phyloP scores from a whole-genome alignment of 2,888 invertebrate species.

The Rosalia funebris region DNA sequence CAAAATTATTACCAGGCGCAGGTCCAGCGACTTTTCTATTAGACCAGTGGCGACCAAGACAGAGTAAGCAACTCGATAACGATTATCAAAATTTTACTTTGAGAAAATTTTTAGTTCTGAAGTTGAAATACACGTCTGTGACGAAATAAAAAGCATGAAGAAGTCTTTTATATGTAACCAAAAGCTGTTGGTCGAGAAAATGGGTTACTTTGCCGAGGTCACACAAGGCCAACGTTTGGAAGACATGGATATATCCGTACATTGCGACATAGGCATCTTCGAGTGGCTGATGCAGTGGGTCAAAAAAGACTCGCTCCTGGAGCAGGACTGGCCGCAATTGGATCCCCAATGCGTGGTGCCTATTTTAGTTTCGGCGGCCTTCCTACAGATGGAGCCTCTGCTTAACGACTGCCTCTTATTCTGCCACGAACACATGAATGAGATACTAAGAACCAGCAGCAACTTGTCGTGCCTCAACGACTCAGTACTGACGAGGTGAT shows the following conservation, averaged over 20 bases:
- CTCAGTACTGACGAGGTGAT: slow-evolving; percentile 71
- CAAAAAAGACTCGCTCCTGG: slow-evolving; percentile 76
- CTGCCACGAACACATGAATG: slow-evolving; percentile 87
- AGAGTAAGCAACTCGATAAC: slow-evolving; percentile 64
- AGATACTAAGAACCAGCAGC: slow-evolving; percentile 85
- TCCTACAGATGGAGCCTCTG: slow-evolving; percentile 92
- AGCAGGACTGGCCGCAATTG: slow-evolving; percentile 75
- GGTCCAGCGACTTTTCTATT: slow-evolving; percentile 54
- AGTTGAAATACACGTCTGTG: slow-evolving; percentile 94
- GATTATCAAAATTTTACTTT: no score
- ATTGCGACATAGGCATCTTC: slow-evolving; percentile 95
- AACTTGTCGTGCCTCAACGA: slow-evolving; percentile 92
- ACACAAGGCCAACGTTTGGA: slow-evolving; percentile 67
- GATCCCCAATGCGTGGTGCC: slow-evolving; percentile 90
- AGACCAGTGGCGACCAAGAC: slow-evolving; percentile 62
- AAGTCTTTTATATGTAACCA: slow-evolving; percentile 91
- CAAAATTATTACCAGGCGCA: slow-evolving; percentile 37
- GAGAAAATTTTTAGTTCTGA: slow-evolving; percentile 71
- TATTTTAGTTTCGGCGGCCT: slow-evolving; percentile 92
- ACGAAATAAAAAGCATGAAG: slow-evolving; percentile 89
- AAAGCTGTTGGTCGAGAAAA: slow-evolving; percentile 85
- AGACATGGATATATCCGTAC: slow-evolving; percentile 88
- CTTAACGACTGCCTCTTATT: slow-evolving; percentile 86
- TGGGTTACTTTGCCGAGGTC: slow-evolving; percentile 95
- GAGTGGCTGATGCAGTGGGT: slow-evolving; percentile 98